Base-by-base conservation (phyloP, 2,113 vertebrate genomes). In the Larimichthys crocea region DNA sequence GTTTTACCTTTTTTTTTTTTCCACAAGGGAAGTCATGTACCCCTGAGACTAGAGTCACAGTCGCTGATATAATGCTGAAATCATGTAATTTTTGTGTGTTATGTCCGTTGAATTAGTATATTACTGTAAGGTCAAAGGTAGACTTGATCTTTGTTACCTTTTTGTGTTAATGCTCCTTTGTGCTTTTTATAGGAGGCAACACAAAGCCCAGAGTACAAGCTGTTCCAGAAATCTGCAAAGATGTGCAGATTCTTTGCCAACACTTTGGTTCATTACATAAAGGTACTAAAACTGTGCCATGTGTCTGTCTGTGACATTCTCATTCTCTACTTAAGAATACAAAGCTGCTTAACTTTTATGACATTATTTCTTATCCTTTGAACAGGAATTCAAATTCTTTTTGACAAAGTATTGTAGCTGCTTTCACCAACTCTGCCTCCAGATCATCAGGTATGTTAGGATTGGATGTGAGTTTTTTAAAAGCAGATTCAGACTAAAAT, bases 181-280 rank as follows among this genome's bases (percentile, higher is more conserved):
- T 56, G 35, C 62, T 86, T 26, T 91, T 90, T 83, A 17, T 84
- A 98, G 98, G 96, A 96, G 69, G 85, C 79, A n/a, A 81, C 90
- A 69, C 96, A 97, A 59, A 92, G 93, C 44, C 62, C 94, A 26
- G 96, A 96, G 79, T 94, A 93, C 88, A 98, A 93, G 82, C 91
- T 99, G 61, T 99, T 98, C 92, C 97, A 97, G 92, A 99, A 97
- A 95, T 96, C 95, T 67, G 93, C 96, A 56, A 99, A 99, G 88
- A 94, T 98, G 76, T 99, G 97, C 93, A 95, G 97, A 73, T 99
- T 99, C 90, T 97, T 99, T 95, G 96, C 95, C 44, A 99, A 98
- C 94, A 98, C 97, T 20, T 93, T 99, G 74, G 93, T 98, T 79
- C 97, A 98, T 90, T 99, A 99, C 76, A 95, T 95, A 85, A 99